Evolutionary conservation across 2,113 vertebrate species (phyloP).

Genomic region (Saccopteryx leptura): DNA sequence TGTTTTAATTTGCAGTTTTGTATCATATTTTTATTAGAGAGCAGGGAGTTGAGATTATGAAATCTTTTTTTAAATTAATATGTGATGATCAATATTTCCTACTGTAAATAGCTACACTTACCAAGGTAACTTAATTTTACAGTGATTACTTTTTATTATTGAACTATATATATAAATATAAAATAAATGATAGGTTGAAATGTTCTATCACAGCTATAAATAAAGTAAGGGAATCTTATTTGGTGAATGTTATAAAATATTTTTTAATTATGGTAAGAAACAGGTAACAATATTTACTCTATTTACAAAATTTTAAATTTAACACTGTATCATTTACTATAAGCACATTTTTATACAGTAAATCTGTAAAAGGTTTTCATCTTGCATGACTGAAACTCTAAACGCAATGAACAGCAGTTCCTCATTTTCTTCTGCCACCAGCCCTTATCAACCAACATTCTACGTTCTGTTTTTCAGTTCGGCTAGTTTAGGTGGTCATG

Average conservation of each 20-base stretch:
- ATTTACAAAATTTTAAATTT: neutral
- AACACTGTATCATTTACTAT: neutral
- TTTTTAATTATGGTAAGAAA: neutral
- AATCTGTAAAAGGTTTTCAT: neutral
- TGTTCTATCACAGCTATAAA: neutral
- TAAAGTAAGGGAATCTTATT: neutral
- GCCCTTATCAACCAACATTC: neutral
- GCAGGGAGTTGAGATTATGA: neutral
- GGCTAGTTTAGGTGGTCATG: neutral
- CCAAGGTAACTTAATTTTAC: neutral
- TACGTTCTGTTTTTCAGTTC: neutral
- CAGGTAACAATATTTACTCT: neutral
- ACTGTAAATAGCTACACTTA: neutral
- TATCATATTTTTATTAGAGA: neutral
- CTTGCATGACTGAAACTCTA: neutral
- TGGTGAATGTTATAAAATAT: neutral
- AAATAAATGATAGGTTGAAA: neutral
- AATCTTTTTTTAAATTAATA: neutral
- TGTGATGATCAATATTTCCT: neutral
- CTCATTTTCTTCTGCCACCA: neutral
- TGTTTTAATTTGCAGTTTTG: neutral
- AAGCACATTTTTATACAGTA: neutral
- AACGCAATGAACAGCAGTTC: neutral
- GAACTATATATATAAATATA: neutral
- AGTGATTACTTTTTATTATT: slow-evolving; percentile 12